Evolutionary conservation across 2,113 vertebrate genomes (phyloP).

Genomic region (Macrotus californicus): DNA sequence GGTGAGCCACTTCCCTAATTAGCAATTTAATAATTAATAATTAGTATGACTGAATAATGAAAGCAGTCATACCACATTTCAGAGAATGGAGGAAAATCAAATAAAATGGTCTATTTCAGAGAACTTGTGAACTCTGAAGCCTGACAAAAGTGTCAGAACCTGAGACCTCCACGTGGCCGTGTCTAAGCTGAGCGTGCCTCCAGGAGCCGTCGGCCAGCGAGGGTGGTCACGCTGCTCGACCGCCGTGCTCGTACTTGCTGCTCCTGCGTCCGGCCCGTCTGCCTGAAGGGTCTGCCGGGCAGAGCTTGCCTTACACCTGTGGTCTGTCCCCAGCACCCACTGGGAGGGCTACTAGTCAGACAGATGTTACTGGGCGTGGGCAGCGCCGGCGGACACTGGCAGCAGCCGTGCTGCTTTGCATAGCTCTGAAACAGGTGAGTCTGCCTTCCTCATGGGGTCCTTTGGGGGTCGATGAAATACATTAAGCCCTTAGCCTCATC

Average conservation of each 20-base stretch:
- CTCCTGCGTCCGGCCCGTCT: background rate
- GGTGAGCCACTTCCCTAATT: background rate
- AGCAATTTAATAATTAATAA: background rate
- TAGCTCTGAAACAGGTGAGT: background rate
- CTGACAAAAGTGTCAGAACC: background rate
- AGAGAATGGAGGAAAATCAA: background rate
- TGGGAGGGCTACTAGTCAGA: background rate
- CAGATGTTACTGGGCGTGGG: background rate
- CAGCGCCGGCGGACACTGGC: fast-evolving
- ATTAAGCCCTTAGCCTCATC: background rate
- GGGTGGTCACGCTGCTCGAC: fast-evolving
- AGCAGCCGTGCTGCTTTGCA: fast-evolving
- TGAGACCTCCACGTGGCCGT: background rate
- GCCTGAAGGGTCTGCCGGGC: background rate
- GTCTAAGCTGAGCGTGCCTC: fast-evolving
- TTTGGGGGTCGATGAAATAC: background rate
- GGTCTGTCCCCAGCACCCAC: background rate
- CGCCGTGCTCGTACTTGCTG: background rate
- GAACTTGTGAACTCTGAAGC: background rate
- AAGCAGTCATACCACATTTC: background rate
- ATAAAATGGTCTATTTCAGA: background rate
- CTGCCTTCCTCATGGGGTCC: background rate
- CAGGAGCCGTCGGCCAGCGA: background rate
- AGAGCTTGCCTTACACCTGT: background rate
- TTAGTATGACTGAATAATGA: background rate